Evolutionary conservation across 2,113 vertebrate genomes (phyloP), one percentile per base, ranked within the genome.

Genomic region (Epinephelus cyanopodus): DNA sequence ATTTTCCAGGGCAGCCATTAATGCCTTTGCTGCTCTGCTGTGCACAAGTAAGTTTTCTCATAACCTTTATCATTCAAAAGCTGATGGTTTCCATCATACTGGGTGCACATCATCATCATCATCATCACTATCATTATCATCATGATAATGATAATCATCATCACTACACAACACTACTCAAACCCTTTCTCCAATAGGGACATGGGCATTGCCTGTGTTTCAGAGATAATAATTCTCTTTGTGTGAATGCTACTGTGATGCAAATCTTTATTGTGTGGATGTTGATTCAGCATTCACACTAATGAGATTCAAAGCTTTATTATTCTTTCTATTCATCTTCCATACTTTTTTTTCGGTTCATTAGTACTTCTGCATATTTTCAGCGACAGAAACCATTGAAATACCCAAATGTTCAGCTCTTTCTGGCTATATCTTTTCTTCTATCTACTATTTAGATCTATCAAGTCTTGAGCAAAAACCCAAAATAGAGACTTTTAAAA

Each of bases 11-110:
- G 96, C 96, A 76, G 96, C 97, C 74, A 91, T 96, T 54, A 95
- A 96, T 90, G 96, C 96, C 87, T 94, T 99, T 70, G 95, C 97
- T 83, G 96, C 94, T 83, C 90, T 99, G 84, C 93, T 99, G 88
- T 95, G 95, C 95, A 97, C 98, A 94, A 98, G 98, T 99, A 97
- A 98, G 98, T 92, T 71, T 84, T 54, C 33, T 56, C 18, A 21
- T 69, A 29, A 71, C 10, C 15, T 17, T 64, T 25, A 65, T 69
- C 27, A 50, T 73, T 74, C 6, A 25, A 11, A 39, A 75, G 52
- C 29, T 42, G 47, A 50, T 54, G 33, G 23, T 64, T 39, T 53
- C 4, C 37, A 47, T 64, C 17, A 60, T 57, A 19, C 23, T 47
- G 6, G 27, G 13, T 37, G 33, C 15, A 62, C 61, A 54, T 52